These are phyloP conservation scores for Gymnogyps californianus DNA, from an alignment of 2,113 vertebrate genomes.

Conservation along the genomic window DNA sequence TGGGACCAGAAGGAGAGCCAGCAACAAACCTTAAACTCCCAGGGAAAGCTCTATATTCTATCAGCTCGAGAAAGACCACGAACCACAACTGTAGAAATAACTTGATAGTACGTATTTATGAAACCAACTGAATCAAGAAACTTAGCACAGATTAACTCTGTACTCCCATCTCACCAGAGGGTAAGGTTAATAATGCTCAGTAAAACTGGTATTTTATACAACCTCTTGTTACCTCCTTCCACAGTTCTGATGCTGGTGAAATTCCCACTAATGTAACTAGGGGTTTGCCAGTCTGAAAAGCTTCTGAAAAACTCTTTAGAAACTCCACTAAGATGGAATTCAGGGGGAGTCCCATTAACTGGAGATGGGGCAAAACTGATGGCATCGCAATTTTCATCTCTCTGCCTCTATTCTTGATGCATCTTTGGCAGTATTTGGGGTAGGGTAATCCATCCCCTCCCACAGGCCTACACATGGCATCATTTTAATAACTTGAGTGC, in stretches of 20 bases:
- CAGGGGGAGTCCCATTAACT: background rate
- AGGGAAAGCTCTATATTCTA: background rate
- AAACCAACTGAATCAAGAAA: background rate
- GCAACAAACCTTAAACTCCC: background rate
- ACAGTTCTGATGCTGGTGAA: background rate
- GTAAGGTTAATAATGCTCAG: background rate
- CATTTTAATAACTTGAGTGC: background rate
- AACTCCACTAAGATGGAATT: background rate
- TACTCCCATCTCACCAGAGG: background rate
- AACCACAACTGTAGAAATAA: background rate
- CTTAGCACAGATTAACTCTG: background rate
- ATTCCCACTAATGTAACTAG: background rate
- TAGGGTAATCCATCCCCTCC: background rate
- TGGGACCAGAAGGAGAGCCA: background rate
- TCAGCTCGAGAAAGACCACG: background rate
- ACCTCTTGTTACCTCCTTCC: background rate
- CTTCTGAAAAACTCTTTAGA: background rate
- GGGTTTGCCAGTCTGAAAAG: background rate
- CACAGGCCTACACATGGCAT: background rate
- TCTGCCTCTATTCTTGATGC: background rate
- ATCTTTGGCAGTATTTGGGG: background rate
- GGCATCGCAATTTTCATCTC: background rate
- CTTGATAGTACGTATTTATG: background rate
- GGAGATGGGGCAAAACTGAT: background rate
- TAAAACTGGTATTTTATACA: background rate